Conservation (phyloP, 2,888 invertebrate species). For the Aradus depressus region DNA sequence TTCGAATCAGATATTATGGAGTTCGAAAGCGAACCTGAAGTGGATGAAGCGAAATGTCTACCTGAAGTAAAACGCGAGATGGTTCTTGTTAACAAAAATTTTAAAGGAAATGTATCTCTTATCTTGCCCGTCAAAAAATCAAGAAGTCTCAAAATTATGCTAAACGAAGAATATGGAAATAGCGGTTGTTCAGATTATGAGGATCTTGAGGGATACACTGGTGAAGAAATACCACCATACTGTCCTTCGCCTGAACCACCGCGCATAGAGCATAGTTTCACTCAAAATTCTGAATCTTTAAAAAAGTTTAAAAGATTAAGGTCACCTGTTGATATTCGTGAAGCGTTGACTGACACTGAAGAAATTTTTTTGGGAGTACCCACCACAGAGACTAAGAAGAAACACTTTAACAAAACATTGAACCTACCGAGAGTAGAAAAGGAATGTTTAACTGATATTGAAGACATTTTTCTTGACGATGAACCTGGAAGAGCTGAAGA, state of each 20-base stretch:
- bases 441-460: constrained; percentile 20
- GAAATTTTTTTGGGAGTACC: constrained; percentile 38
- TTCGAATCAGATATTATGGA: constrained; percentile 33
- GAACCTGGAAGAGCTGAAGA: constrained; percentile 39
- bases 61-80: constrained; percentile 41
- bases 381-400: too few species aligned
- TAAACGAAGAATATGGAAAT: constrained; percentile 12
- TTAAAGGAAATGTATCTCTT: constrained; percentile 33
- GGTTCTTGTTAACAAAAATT: constrained; percentile 38
- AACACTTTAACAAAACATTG: too few species aligned
- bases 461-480: constrained; percentile 22
- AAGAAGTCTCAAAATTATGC: constrained; percentile 22
- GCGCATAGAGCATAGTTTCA: constrained; percentile 32
- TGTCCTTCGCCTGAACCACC: constrained; percentile 29
- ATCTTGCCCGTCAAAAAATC: constrained; percentile 34
- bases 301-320: constrained; percentile 31
- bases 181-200: constrained; percentile 30
- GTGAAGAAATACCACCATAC: constrained; percentile 29
- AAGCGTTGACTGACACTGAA: constrained; percentile 42
- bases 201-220: constrained; percentile 35
- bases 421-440: constrained; percentile 1
- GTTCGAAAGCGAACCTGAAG: constrained; percentile 34
- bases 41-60: constrained; percentile 31
- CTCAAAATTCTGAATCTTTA: constrained; percentile 31
- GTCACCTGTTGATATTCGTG: constrained; percentile 27